Base-by-base conservation (phyloP, 2,797 vertebrate species). In the Diplodus puntazzo region DNA sequence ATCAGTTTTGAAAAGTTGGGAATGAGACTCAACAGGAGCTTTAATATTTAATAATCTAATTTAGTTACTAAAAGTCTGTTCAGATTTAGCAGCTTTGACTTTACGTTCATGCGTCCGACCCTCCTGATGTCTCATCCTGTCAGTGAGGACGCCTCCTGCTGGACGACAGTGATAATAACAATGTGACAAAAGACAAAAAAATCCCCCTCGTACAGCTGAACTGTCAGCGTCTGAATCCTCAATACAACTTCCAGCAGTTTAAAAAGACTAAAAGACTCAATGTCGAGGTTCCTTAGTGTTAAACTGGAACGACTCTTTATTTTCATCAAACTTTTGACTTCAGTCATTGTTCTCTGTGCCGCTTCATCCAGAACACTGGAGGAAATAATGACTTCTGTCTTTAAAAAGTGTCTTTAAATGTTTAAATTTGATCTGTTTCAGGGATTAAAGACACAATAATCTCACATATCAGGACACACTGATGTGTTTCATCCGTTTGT, bases 61-160 rank as follows among this genome's bases (percentile, higher is more conserved):
- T 21, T n/a, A 42, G 58, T 60, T n/a, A 13, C 11, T 13, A 21
- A 48, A 18, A 23, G 20, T 5, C 14, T 8, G 5, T 10, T 52
- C 48, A 11, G 20, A 39, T 42, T 43, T 3, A 68, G 34, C 52
- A 68, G 34, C 65, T 25, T 39, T 17, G 21, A 23, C 64, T 11
- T 53, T 30, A 13, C 16, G 1, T 21, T 42, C 9, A 11, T 52
- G 5, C 5, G 25, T 43, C 1, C 2, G 18, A 18, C 14, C 50
- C 10, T 62, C 60, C 14, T 62, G 42, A 21, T 5, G 48, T 14
- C 3, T 14, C 30, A 12, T 12, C 12, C 43, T 45, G 43, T 17
- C 23, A 45, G 12, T 4, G 50, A 64, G 0, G 55, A 1, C 23
- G 23, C 57, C 64, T 13, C 64, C 73, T 54, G 73, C 73, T 75